Base-by-base conservation (phyloP, 2,797 vertebrate species). In the Glyptemys insculpta region DNA sequence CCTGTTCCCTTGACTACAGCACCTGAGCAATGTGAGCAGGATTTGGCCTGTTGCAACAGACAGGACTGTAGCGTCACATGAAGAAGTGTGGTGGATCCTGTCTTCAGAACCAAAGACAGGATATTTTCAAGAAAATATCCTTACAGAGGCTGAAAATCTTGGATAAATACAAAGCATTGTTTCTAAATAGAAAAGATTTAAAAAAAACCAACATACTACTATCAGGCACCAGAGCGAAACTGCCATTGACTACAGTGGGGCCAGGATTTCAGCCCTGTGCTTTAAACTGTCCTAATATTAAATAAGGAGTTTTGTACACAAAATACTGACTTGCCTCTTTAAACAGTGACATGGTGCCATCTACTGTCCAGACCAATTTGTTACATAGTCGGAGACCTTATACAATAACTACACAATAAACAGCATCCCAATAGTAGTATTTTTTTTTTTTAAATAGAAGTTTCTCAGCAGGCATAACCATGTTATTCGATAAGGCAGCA, bases 321-420 rank as follows among this genome's bases (percentile, higher is more conserved):
- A 84, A 54, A 3, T 0, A 52, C 34, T 10, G 57, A 18, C 4
- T 88, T 68, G 6, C 83, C 47, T 31, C 27, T 82, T 87, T 92
- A 47, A 54, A 81, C 78, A 81, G 95, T 44, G 44, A 10, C 79
- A 53, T 76, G 92, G 59, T 95, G 96, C 97, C 97, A 97, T 87
- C 96, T 97, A 89, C 93, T 87, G 96, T 56, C 88, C 88, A 2
- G 8, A 57, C 2, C 21, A 27, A 29, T 89, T 62, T 81, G 76
- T 49, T 93, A 96, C 95, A 89, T 57, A 29, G 54, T 1, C 59
- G 74, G 49, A 81, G n/a, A 80, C 31, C 23, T 34, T 37, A 16
- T 1, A 79, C 54, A n/a, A 12, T 59, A 68, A 50, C 47, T 89
- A 44, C 50, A 56, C 57, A 15, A 89, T 53, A 76, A 0, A 6